A percentile compares a stretch with the other conserved stretches of the same genome.
Evolutionary conservation across 2,797 vertebrate species (phyloP).

Genomic region (Avahi laniger): DNA sequence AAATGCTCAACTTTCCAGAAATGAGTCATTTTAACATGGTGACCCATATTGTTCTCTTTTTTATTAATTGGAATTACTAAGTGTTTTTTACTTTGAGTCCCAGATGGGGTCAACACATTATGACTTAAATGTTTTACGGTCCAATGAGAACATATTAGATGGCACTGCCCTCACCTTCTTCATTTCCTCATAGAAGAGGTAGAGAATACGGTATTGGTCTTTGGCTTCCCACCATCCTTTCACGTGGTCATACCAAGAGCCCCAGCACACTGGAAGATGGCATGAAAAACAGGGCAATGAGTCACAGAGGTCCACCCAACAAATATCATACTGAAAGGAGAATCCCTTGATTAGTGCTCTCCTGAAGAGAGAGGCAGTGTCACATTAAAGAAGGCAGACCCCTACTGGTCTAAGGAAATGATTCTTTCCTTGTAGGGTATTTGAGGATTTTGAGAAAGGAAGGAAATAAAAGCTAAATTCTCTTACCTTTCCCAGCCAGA

Average conservation of each 20-base stretch:
- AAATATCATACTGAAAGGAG: not conserved
- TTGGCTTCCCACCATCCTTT: conserved; percentile 89
- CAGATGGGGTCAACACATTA: not conserved
- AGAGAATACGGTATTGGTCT: conserved; percentile 88
- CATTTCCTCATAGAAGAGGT: conserved; percentile 91
- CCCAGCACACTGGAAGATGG: conserved; percentile 87
- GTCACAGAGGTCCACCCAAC: not conserved
- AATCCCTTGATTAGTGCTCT: not conserved
- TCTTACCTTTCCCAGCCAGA: conserved; percentile 86
- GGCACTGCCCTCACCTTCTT: conserved; percentile 85
- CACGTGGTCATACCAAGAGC: conserved; percentile 92
- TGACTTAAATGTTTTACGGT: not conserved
- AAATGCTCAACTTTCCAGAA: not conserved
- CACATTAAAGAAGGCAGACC: not conserved
- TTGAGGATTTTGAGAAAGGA: not conserved
- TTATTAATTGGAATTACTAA: not conserved
- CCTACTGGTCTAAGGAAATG: not conserved
- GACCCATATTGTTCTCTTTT: not conserved
- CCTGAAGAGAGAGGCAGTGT: not conserved
- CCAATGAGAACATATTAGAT: not conserved
- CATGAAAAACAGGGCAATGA: not conserved
- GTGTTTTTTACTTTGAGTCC: not conserved
- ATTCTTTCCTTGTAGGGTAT: not conserved
- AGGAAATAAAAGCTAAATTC: not conserved
- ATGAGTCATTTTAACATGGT: not conserved